Conservation (phyloP, 2,888 invertebrate species). For the Athalia rosae region DNA sequence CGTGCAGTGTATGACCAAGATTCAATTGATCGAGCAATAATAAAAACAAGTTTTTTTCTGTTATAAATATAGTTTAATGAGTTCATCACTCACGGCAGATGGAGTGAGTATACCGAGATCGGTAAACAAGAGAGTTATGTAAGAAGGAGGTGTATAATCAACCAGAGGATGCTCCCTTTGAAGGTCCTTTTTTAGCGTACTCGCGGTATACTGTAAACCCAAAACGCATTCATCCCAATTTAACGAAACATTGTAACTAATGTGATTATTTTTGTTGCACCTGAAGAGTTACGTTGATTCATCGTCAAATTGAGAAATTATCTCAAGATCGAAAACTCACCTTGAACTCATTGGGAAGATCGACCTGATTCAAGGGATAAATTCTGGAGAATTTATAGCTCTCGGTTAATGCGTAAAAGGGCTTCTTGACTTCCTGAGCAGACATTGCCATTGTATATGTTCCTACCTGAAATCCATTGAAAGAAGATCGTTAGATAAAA, state of each 20-base stretch:
- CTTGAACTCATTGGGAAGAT: slow-evolving; percentile 93
- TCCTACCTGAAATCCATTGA: slow-evolving; percentile 80
- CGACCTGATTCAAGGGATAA: slow-evolving; percentile 94
- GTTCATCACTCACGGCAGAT: slow-evolving; percentile 97
- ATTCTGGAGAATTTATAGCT: slow-evolving; percentile 97
- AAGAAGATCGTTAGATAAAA: slow-evolving; percentile 28
- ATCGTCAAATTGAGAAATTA: too few species aligned
- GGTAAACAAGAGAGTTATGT: slow-evolving; percentile 94
- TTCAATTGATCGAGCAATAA: too few species aligned
- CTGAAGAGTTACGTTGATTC: not conserved
- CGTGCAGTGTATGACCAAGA: too few species aligned
- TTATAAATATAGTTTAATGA: slow-evolving; percentile 96
- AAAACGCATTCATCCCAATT: slow-evolving; percentile 45
- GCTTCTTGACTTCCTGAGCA: slow-evolving; percentile 93
- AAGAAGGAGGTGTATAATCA: slow-evolving; percentile 97
- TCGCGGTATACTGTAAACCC: slow-evolving; percentile 75
- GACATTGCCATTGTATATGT: slow-evolving; percentile 90
- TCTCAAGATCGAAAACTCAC: slow-evolving; percentile 69
- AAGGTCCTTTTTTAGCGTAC: slow-evolving; percentile 74
- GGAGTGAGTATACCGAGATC: slow-evolving; percentile 97
- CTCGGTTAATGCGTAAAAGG: slow-evolving; percentile 96
- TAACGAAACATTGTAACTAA: not conserved
- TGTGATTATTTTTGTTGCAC: not conserved
- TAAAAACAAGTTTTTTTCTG: slow-evolving; percentile 42
- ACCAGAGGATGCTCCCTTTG: slow-evolving; percentile 88